A percentile compares a stretch with the other conserved stretches of the same genome.
These are phyloP conservation scores for Heliangelus exortis DNA, from an alignment of 2,797 vertebrate genomes.

Conservation along the genomic window DNA sequence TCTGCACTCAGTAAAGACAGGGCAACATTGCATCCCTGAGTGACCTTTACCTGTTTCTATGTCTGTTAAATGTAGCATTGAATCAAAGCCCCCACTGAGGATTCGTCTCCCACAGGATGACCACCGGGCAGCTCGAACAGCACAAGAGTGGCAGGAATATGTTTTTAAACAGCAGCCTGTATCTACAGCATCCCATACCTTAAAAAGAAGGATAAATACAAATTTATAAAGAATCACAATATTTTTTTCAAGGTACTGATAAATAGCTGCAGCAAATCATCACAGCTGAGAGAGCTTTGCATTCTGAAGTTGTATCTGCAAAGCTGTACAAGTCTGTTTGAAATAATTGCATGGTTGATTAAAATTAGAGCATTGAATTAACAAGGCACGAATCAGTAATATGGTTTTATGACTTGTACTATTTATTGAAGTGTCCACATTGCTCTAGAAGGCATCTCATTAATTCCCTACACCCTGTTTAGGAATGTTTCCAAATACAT, in stretches of 20 bases:
- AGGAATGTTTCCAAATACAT: background rate
- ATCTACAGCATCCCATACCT: slow-evolving; percentile 94
- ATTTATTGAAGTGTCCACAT: background rate
- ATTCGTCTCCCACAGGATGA: slow-evolving; percentile 87
- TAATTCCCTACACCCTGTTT: background rate
- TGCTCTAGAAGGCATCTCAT: background rate
- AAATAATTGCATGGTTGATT: background rate
- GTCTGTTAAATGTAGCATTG: slow-evolving; percentile 85
- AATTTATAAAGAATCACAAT: background rate
- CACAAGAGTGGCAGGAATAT: slow-evolving; percentile 84
- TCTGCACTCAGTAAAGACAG: background rate
- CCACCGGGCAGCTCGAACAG: slow-evolving; percentile 91
- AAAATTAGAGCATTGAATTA: slow-evolving; percentile 5
- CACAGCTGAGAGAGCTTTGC: background rate
- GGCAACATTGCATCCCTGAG: background rate
- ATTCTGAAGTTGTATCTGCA: background rate
- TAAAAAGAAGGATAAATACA: slow-evolving; percentile 27
- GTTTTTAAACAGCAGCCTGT: slow-evolving; percentile 87
- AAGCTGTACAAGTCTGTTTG: background rate
- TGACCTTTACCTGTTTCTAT: slow-evolving; percentile 87
- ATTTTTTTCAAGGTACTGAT: background rate
- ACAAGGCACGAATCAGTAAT: background rate
- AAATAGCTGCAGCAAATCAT: background rate
- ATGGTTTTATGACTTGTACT: background rate
- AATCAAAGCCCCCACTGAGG: slow-evolving; percentile 94